These are phyloP conservation scores for Remorina albescens DNA, from an alignment of 2,797 vertebrate genomes.

Conservation along the genomic window DNA sequence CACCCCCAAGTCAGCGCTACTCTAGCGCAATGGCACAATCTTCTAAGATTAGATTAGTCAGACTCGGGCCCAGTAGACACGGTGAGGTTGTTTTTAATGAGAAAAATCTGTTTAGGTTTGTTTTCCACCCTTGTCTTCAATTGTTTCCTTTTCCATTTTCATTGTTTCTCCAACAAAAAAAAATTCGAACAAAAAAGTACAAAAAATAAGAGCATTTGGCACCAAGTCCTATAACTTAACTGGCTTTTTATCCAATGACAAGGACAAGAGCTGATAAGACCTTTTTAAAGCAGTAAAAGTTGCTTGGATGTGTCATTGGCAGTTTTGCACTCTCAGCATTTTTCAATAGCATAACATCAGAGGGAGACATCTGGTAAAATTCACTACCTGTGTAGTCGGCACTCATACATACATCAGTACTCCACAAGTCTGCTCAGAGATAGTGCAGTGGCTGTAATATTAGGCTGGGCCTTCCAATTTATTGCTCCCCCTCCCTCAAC, in stretches of 20 bases:
- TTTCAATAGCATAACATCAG: conserved; percentile 65
- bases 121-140: conserved; percentile 31
- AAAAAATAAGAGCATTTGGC: conserved; percentile 24
- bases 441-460: conserved; percentile 67
- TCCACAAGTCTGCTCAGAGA: conserved; percentile 54
- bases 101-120: conserved; percentile 30
- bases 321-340: conserved; percentile 74
- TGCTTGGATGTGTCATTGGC: conserved; percentile 66
- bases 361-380: conserved; percentile 55
- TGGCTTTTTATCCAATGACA: conserved; percentile 48
- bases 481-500: conserved; percentile 63
- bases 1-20: conserved; percentile 37
- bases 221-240: conserved; percentile 44
- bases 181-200: neutral
- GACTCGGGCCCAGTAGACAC: conserved; percentile 45
- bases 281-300: conserved; percentile 70
- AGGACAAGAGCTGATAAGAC: conserved; percentile 61
- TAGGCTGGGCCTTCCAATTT: conserved; percentile 75
- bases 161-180: conserved; percentile 47
- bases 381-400: conserved; percentile 55
- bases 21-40: conserved; percentile 40
- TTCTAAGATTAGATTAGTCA: conserved; percentile 54
- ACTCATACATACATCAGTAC: conserved; percentile 22
- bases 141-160: conserved; percentile 30
- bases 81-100: conserved; percentile 57